Percentiles rank a stretch among this genome's conserved stretches.
Conservation (phyloP, 2,113 vertebrate species). For the Pteropus alecto region DNA sequence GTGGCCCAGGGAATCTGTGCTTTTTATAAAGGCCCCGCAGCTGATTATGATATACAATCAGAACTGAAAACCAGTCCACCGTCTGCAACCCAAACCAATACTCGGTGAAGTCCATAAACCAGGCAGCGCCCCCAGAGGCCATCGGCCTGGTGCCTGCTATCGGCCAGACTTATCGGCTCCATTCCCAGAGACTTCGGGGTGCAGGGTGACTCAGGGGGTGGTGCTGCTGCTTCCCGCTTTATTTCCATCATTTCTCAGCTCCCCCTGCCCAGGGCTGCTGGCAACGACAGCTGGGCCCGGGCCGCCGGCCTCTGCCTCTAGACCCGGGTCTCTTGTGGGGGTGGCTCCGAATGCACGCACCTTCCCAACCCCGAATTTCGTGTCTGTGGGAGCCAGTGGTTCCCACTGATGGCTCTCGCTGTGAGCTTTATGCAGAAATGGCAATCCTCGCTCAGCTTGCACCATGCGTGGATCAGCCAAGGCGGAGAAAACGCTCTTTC, state of each 20-base stretch:
- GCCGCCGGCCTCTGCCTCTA: too few relatives aligned
- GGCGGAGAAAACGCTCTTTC: background rate
- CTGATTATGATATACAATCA: background rate
- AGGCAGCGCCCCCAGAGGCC: background rate
- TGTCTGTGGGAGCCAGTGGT: background rate
- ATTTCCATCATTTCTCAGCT: background rate
- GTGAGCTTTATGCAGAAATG: conserved; percentile 23
- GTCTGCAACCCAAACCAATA: background rate
- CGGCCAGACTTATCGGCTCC: background rate
- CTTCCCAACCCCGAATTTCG: background rate
- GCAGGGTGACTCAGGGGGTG: background rate
- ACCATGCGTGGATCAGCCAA: background rate
- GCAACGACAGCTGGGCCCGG: background rate
- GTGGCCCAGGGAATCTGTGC: background rate
- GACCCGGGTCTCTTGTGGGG: too few relatives aligned
- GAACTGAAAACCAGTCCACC: background rate
- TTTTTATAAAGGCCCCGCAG: background rate
- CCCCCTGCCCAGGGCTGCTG: background rate
- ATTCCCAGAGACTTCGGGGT: background rate
- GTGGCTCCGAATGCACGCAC: background rate
- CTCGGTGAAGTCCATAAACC: background rate
- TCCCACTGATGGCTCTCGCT: background rate
- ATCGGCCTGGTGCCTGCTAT: background rate
- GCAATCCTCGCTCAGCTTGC: conserved; percentile 19
- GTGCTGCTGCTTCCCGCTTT: background rate